Conservation (phyloP, 2,888 invertebrate species). For the Orchesellides sinensis region DNA sequence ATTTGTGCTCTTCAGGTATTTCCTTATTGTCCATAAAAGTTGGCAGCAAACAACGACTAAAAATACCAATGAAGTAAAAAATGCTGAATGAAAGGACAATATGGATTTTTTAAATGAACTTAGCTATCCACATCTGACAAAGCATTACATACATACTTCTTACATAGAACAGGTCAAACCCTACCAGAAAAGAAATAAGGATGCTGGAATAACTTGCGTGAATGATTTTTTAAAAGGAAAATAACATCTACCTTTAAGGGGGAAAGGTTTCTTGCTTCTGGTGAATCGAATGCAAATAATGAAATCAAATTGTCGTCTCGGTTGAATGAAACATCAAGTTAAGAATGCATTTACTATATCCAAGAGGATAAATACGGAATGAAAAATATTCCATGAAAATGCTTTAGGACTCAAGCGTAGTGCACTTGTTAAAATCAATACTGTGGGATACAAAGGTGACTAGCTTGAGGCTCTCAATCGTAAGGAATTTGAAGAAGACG, state of each 20-base stretch:
- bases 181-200: conserved; percentile 6
- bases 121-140: not conserved
- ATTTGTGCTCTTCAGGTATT: conserved; percentile 6
- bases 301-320: conserved; percentile 26
- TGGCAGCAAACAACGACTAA: not conserved
- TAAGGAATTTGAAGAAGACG: too few relatives aligned
- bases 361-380: not conserved
- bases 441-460: conserved; percentile 11
- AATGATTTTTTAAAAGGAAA: conserved; percentile 20
- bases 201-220: conserved; percentile 32
- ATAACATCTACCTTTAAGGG: not conserved
- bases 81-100: conserved; percentile 17
- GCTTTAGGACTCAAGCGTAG: not conserved
- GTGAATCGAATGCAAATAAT: conserved; percentile 21
- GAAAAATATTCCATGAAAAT: not conserved
- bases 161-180: conserved; percentile 3
- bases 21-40: too few relatives aligned
- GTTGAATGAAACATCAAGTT: conserved; percentile 26
- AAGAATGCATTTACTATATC: not conserved
- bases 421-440: conserved; percentile 28
- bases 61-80: conserved; percentile 13
- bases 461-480: too few relatives aligned
- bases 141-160: conserved; percentile 18
- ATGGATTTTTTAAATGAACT: conserved; percentile 29
- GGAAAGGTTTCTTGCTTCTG: not conserved